Percentiles rank a stretch among this genome's conserved stretches.
These are phyloP conservation scores for Cordilura impudica DNA, from an alignment of 2,888 invertebrate species.

Conservation along the genomic window DNA sequence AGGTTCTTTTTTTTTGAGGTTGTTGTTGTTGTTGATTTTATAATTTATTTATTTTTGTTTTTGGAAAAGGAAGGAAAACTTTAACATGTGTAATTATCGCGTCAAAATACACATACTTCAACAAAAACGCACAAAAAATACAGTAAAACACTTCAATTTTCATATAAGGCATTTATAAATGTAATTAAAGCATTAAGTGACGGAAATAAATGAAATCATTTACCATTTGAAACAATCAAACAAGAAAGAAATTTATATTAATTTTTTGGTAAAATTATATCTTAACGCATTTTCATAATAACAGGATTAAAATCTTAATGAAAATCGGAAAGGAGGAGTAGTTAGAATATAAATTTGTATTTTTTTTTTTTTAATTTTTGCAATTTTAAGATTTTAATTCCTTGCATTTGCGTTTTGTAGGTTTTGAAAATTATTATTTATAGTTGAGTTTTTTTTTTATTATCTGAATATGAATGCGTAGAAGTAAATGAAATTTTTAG, in stretches of 20 bases:
- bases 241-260: constrained; percentile 76
- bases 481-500: constrained; percentile 61
- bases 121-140: too few species aligned
- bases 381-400: constrained; percentile 29
- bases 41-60: too few species aligned
- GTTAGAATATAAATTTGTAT: not conserved
- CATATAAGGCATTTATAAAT: constrained; percentile 21
- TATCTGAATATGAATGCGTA: constrained; percentile 56
- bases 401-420: constrained; percentile 20
- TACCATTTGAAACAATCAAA: constrained; percentile 77
- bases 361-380: not conserved
- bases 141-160: constrained; percentile 53
- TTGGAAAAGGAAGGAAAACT: constrained; percentile 29
- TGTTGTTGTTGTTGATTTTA: too few species aligned
- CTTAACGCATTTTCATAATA: constrained; percentile 8
- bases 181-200: constrained; percentile 56
- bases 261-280: constrained; percentile 35
- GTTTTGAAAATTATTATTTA: constrained; percentile 42
- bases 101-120: not conserved
- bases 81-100: constrained; percentile 34
- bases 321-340: too few species aligned
- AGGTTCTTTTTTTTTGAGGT: constrained; percentile 20
- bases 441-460: constrained; percentile 44
- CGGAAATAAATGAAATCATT: constrained; percentile 74
- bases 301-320: constrained; percentile 37